Base-by-base conservation (phyloP, 2,888 invertebrate species). In the Caenorhabditis doughertyi region DNA sequence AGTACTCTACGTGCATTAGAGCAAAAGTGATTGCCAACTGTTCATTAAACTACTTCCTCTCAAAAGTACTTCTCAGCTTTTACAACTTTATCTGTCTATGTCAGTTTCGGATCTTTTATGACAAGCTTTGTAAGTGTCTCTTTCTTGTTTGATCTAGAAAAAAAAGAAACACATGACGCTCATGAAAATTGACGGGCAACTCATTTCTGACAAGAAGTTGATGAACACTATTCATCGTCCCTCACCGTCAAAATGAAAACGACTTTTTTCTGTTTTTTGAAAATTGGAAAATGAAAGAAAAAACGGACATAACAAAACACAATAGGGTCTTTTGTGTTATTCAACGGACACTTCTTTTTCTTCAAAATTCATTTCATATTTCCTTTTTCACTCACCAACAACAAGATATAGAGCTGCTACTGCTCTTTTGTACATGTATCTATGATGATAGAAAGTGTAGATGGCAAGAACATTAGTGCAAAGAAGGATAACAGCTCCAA, bases 391-490 rank as follows among this genome's bases (percentile, higher is more conserved):
- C 85, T 73, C 73, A 91, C 91, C 90, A 25, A 84, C 85, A 35
- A 91, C 77, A 27, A 89, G n/a, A 74, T 89, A 87, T 11, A 90
- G 65, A 27, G 73, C 74, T 5, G 88, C 90, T n/a, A 89, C 88
- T 23, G 90, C 85, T 53, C 91, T 79, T 70, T 91, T 91, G 85
- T 85, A 91, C 74, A 91, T 88, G 82, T 88, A 91, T 0, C 91
- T 85, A 72, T 91, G 91, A 65, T 91, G 90, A 16, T 84, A 86
- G 85, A 90, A 87, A 1, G 90, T 90, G 81, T 90, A 91, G 32
- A 91, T 58, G n/a, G 91, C 91, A 32, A 90, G 77, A 11, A 81
- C 65, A 53, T 91, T 90, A 35, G 84, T 89, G 74, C 79, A 81
- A 7, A 89, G 55, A 64, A 91, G 88, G 13, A 91, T 71, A 7